Conservation (phyloP, 1,140 invertebrate species). For the Drosophila serrata region DNA sequence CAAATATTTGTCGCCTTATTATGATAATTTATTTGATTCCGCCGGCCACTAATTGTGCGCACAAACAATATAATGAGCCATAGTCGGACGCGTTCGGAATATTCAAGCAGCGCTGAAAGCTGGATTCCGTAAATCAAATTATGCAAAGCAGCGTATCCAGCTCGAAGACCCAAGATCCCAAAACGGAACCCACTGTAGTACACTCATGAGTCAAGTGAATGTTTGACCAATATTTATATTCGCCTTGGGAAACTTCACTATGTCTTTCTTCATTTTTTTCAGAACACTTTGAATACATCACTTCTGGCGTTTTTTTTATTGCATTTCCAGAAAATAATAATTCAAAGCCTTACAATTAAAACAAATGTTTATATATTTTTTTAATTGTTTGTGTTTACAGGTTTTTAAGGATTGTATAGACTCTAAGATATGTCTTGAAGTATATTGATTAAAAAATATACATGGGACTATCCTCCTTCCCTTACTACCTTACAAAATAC, state of each 20-base stretch:
- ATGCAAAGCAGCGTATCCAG: constrained; percentile 53
- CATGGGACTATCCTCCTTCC: no score
- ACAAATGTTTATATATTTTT: constrained; percentile 1
- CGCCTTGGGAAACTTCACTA: constrained; percentile 28
- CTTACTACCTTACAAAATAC: no score
- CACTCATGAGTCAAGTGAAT: constrained; percentile 44
- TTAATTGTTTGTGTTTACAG: neutral
- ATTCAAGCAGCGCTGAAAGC: constrained; percentile 33
- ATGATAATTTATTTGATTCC: constrained; percentile 72
- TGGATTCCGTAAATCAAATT: constrained; percentile 62
- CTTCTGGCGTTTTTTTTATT: neutral
- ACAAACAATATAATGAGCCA: constrained; percentile 43
- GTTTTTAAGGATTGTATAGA: neutral
- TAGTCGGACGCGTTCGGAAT: constrained; percentile 40
- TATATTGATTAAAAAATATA: neutral
- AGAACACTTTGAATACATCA: constrained; percentile 2
- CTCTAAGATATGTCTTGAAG: neutral
- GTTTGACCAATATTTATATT: constrained; percentile 61
- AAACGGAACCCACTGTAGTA: constrained; percentile 13
- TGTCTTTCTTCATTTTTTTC: neutral
- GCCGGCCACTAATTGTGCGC: constrained; percentile 61
- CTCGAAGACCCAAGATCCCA: constrained; percentile 14
- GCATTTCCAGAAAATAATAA: neutral
- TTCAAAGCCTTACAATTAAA: constrained; percentile 1
- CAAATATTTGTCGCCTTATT: constrained; percentile 67